Conservation (phyloP, 1,140 invertebrate genomes). For the Ceratina calcarata region DNA sequence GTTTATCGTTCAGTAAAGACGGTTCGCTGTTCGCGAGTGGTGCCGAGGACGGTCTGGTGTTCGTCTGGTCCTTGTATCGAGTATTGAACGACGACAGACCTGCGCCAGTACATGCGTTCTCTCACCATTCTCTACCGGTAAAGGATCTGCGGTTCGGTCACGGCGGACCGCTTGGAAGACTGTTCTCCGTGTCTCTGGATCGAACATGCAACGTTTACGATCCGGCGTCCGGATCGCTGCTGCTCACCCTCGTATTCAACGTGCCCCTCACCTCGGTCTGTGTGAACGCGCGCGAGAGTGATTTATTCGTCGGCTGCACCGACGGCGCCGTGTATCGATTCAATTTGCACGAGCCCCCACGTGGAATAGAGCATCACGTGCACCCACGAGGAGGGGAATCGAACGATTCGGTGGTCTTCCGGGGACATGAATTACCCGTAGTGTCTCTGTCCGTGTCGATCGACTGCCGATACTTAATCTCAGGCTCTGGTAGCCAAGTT, state of each 20-base stretch:
- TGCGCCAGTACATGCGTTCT: constrained; percentile 85
- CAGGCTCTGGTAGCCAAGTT: constrained; percentile 86
- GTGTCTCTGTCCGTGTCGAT: constrained; percentile 86
- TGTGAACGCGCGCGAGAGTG: constrained; percentile 86
- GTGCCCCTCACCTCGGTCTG: constrained; percentile 85
- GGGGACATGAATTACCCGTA: constrained; percentile 85
- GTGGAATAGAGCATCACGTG: constrained; percentile 85
- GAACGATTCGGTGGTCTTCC: constrained; percentile 75
- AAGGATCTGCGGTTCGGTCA: constrained; percentile 87
- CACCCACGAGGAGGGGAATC: constrained; percentile 77
- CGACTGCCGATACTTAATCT: constrained; percentile 85
- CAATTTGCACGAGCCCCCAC: constrained; percentile 84
- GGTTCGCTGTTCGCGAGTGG: constrained; percentile 87
- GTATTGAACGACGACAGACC: constrained; percentile 76
- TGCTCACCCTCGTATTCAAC: constrained; percentile 89
- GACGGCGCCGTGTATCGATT: constrained; percentile 87
- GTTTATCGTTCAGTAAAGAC: constrained; percentile 87
- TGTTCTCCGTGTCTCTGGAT: constrained; percentile 90
- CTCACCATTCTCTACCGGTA: constrained; percentile 88
- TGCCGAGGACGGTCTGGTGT: constrained; percentile 92
- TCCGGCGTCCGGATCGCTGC: constrained; percentile 83
- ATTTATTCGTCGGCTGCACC: constrained; percentile 87
- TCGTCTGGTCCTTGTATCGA: constrained; percentile 86
- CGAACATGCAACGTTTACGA: constrained; percentile 91
- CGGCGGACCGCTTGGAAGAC: constrained; percentile 82